Conservation (phyloP, 2,888 invertebrate genomes). For the Meiosimyza decipiens region DNA sequence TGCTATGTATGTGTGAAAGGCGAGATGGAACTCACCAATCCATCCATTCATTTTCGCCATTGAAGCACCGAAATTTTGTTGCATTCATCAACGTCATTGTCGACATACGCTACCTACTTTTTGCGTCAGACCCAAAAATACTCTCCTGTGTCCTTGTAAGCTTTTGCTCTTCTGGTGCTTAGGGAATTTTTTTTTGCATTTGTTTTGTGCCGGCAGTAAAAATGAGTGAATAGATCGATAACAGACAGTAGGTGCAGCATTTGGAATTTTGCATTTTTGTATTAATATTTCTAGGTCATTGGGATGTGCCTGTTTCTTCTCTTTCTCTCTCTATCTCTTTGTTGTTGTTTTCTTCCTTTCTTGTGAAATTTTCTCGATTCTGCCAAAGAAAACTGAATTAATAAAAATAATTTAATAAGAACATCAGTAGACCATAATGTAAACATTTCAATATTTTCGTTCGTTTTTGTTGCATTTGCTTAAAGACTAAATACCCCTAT, state of each 20-base stretch:
- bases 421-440: slow-evolving; percentile 35
- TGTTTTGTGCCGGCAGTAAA: neutral
- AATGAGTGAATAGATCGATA: neutral
- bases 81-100: slow-evolving; percentile 1
- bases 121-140: slow-evolving; percentile 6
- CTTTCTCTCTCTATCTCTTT: neutral
- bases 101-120: neutral
- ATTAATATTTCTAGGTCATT: slow-evolving; percentile 52
- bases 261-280: slow-evolving; percentile 7
- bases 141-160: slow-evolving; percentile 23
- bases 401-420: slow-evolving; percentile 18
- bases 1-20: too few relatives aligned
- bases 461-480: neutral
- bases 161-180: slow-evolving; percentile 12
- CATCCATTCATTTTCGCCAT: neutral
- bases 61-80: neutral
- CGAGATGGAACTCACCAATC: too few relatives aligned
- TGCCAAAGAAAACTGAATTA: slow-evolving; percentile 29
- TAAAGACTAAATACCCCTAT: neutral
- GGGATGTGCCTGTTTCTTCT: slow-evolving; percentile 41
- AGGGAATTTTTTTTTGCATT: neutral
- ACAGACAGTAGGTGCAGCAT: neutral
- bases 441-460: slow-evolving; percentile 20
- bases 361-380: slow-evolving; percentile 4
- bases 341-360: neutral